These are phyloP conservation scores for Holothuria glaberrima DNA, from an alignment of 35 echinoderm and acorn worm genomes.

Conservation along the genomic window DNA sequence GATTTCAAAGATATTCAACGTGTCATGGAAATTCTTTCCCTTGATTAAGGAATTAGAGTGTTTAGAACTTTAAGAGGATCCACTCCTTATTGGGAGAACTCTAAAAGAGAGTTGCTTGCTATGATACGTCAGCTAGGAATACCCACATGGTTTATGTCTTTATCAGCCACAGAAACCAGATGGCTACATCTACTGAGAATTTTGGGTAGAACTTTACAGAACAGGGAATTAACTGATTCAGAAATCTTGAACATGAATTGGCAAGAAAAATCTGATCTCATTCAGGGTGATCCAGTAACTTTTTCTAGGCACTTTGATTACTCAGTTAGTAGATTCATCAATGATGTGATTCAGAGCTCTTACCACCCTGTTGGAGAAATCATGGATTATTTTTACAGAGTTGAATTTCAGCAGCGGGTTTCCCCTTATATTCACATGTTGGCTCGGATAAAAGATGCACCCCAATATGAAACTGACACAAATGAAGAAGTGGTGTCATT, in stretches of 20 bases:
- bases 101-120: constrained; percentile 52
- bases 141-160: constrained; percentile 62
- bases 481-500: constrained; percentile 40
- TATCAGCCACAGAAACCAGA: constrained; percentile 58
- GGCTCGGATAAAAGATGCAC: constrained; percentile 66
- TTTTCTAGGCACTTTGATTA: constrained; percentile 68
- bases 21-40: constrained; percentile 33
- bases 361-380: constrained; percentile 48
- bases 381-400: constrained; percentile 59
- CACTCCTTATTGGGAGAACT: constrained; percentile 60
- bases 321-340: constrained; percentile 42
- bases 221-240: constrained; percentile 5
- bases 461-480: constrained; percentile 18
- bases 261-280: constrained; percentile 67
- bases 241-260: constrained; percentile 55
- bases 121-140: constrained; percentile 51
- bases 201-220: constrained; percentile 28
- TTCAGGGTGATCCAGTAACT: constrained; percentile 68
- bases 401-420: constrained; percentile 69
- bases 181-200: constrained; percentile 60
- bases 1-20: constrained; percentile 51
- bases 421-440: constrained; percentile 72
- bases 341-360: constrained; percentile 59
- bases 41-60: constrained; percentile 54
- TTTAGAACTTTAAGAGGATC: constrained; percentile 66